These are phyloP conservation scores for Rhizomys pruinosus DNA, from an alignment of 2,113 vertebrate species.

Conservation along the genomic window DNA sequence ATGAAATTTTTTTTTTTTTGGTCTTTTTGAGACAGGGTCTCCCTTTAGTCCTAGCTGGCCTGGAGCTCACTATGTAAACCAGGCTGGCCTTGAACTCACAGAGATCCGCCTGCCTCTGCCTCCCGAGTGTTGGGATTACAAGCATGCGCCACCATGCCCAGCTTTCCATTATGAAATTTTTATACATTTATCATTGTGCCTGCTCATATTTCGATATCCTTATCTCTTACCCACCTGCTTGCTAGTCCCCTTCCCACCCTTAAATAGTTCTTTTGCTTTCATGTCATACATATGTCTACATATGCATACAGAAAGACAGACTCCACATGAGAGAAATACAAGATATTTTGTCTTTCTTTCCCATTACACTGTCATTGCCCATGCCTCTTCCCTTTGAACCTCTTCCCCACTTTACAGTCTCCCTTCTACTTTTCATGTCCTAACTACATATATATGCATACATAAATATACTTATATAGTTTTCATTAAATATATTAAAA, in stretches of 20 bases:
- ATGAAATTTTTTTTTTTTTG: too few species aligned
- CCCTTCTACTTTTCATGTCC: background rate
- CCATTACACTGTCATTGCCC: background rate
- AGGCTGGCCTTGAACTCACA: too few species aligned
- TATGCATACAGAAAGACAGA: background rate
- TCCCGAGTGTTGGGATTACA: too few species aligned
- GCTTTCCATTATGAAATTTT: background rate
- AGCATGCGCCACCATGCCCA: too few species aligned
- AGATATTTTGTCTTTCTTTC: background rate
- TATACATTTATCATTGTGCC: background rate
- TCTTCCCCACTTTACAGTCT: background rate
- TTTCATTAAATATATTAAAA: conserved; percentile 12
- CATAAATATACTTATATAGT: background rate
- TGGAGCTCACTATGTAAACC: too few species aligned
- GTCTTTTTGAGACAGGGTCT: too few species aligned
- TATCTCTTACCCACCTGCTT: background rate
- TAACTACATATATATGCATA: background rate
- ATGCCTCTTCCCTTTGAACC: background rate
- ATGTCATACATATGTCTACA: too few species aligned
- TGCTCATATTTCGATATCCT: background rate
- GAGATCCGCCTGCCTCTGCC: too few species aligned
- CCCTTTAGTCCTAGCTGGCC: too few species aligned
- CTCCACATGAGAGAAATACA: background rate
- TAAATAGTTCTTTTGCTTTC: background rate
- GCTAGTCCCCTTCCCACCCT: background rate